These are phyloP conservation scores for Tolypeutes matacus DNA, from an alignment of 2,797 vertebrate genomes.

Conservation along the genomic window DNA sequence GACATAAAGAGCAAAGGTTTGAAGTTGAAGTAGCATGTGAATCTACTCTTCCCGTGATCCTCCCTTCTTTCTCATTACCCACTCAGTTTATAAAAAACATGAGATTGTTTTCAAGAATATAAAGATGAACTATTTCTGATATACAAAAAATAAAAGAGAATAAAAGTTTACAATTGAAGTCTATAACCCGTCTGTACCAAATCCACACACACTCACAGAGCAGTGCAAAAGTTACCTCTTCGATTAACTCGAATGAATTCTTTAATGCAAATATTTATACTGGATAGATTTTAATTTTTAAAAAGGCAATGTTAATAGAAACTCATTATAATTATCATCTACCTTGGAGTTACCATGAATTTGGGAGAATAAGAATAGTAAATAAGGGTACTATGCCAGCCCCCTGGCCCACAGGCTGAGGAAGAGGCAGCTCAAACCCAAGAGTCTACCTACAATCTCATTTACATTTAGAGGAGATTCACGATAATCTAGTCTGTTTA, in stretches of 20 bases:
- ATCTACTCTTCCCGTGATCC: neutral
- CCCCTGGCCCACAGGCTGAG: neutral
- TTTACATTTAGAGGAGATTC: slow-evolving; percentile 37
- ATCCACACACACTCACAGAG: neutral
- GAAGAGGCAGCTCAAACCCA: neutral
- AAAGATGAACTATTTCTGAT: neutral
- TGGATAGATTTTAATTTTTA: neutral
- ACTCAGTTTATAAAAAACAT: neutral
- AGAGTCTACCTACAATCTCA: neutral
- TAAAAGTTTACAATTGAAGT: neutral
- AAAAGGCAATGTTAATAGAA: slow-evolving; percentile 3
- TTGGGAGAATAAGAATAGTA: neutral
- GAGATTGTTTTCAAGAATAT: neutral
- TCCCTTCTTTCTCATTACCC: neutral
- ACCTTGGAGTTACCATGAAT: neutral
- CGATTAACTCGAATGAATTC: neutral
- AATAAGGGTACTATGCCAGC: neutral
- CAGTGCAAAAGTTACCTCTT: neutral
- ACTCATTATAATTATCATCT: neutral
- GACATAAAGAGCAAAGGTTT: neutral
- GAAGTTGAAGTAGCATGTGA: neutral
- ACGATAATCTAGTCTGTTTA: neutral
- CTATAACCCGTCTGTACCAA: neutral
- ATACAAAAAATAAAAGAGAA: neutral
- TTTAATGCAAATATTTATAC: neutral